Conservation (phyloP, 1,140 invertebrate species). For the Stenopsyche tienmushanensis region DNA sequence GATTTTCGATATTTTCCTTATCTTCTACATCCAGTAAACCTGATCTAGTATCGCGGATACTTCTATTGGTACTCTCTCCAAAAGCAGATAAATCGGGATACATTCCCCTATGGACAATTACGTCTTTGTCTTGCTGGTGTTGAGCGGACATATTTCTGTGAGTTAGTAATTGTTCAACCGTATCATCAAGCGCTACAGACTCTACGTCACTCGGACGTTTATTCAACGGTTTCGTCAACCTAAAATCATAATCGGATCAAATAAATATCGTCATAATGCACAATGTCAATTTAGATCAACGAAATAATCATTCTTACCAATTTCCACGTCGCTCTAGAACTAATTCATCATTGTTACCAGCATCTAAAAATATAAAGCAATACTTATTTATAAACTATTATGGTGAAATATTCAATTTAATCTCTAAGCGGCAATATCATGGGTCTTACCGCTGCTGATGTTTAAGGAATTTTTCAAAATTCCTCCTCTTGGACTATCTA, state of each 20-base stretch:
- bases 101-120: neutral
- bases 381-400: neutral
- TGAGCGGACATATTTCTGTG: neutral
- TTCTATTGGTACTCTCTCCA: neutral
- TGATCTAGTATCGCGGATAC: neutral
- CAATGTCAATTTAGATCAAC: no score
- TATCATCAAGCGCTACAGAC: slow-evolving; percentile 21
- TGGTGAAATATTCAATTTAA: no score
- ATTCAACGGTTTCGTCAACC: slow-evolving; percentile 32
- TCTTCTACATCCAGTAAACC: slow-evolving; percentile 23
- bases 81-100: slow-evolving; percentile 21
- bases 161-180: slow-evolving; percentile 32
- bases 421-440: no score
- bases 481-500: slow-evolving; percentile 29
- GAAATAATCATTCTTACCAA: no score
- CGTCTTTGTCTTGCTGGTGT: neutral
- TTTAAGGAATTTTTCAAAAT: slow-evolving; percentile 25
- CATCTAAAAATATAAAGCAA: slow-evolving; percentile 6
- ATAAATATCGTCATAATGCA: no score
- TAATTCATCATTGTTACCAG: slow-evolving; percentile 5
- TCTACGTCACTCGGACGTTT: slow-evolving; percentile 16
- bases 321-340: no score
- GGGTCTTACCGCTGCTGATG: neutral
- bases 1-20: slow-evolving; percentile 22
- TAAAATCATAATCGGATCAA: no score